Evolutionary conservation across 2,888 invertebrate species (phyloP).

Genomic region (Oscheius sp.): DNA sequence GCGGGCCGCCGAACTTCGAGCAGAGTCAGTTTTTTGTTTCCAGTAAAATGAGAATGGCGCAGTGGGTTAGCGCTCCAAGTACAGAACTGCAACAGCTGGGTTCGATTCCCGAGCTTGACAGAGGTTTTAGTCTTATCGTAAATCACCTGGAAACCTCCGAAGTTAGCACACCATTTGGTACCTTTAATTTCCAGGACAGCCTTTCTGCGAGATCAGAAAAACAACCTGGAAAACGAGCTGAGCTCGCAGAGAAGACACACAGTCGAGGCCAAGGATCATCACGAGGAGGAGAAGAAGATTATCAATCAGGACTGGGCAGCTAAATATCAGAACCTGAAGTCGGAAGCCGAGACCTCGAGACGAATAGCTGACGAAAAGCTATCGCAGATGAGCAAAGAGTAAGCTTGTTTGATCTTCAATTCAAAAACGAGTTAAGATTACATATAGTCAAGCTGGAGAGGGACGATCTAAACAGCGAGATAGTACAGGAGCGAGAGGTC

Average conservation of each 20-base stretch:
- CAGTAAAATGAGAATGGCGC: not conserved
- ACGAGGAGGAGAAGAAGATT: constrained; percentile 3
- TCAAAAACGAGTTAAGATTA: constrained; percentile 4
- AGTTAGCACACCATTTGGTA: too few species aligned
- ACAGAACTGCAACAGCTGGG: not conserved
- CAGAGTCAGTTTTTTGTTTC: constrained; percentile 31
- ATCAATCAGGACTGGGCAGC: constrained; percentile 12
- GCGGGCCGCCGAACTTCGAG: not conserved
- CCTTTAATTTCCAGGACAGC: constrained; percentile 5
- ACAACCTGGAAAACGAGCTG: constrained; percentile 12
- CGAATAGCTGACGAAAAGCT: constrained; percentile 6
- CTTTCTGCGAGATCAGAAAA: constrained; percentile 10
- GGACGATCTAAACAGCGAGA: constrained; percentile 40
- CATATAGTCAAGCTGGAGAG: constrained; percentile 35
- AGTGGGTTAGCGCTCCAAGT: too few species aligned
- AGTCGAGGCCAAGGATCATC: not conserved
- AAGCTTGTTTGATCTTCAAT: not conserved
- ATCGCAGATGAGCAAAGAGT: constrained; percentile 4
- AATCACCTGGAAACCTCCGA: too few species aligned
- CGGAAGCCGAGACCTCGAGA: constrained; percentile 4
- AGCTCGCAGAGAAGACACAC: not conserved
- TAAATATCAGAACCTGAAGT: not conserved
- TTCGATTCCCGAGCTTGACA: too few species aligned
- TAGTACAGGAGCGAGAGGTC: constrained; percentile 32
- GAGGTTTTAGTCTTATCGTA: too few species aligned